Base-by-base conservation (phyloP, 2,113 vertebrate genomes). In the Thalassoma bifasciatum region DNA sequence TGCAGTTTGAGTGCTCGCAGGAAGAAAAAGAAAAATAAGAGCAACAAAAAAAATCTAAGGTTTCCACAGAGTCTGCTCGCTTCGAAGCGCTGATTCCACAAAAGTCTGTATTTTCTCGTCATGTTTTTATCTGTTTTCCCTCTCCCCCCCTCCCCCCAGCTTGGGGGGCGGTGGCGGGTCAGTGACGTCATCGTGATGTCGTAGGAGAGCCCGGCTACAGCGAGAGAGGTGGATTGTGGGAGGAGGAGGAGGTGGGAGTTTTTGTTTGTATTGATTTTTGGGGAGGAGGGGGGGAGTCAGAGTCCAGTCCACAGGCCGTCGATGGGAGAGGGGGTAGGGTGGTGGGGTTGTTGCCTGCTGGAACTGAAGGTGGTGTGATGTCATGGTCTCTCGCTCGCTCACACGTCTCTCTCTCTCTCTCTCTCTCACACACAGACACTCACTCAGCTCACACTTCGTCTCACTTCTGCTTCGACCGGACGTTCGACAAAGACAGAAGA, bases 381-480 rank as follows among this genome's bases (percentile, higher is more conserved):
- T 94, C 95, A 96, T 95, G 94, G 92, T 97, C 95, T 96, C 95
- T 96, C 93, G 94, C 96, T 96, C 94, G 91, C 95, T 94, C 95
- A 95, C 95, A 79, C 95, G 89, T 95, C 92, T 94, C 94, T 95
- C 94, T 69, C 85, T 94, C 81, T 44, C 95, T 94, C 87, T 50
- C 82, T 47, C 91, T 91, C 94, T 92, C 96, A 95, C 92, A 94
- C 95, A 93, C 95, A 95, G 94, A 94, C 96, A 95, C 81, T 73
- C 82, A 51, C 68, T 72, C 77, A 36, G 21, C n/a, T 58, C 62
- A 30, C 66, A 56, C 71, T 64, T 56, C 72, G 37, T 47, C 34
- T 58, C 95, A 93, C 95, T 96, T 96, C 95, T 92, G 85, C 86
- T 87, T 76, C 77, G 72, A 89, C 88, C 89, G 60, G 69, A 59